phyloP scores from a whole-genome alignment of 2,797 vertebrate genomes.

The Aselliscus stoliczkanus region DNA sequence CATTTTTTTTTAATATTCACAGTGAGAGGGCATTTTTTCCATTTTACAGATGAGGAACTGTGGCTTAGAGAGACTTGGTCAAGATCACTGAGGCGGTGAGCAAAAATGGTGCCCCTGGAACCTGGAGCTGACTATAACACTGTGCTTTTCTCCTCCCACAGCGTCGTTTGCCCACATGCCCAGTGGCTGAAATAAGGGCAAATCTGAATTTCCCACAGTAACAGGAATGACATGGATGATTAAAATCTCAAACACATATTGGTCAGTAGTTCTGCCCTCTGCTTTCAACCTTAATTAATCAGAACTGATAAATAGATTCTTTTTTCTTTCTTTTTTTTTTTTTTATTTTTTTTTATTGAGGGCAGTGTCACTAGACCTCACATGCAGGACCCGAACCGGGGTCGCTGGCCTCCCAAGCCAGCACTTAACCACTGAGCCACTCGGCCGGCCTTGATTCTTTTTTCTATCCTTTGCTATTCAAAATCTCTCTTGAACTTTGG shows the following conservation, averaged over 20 bases:
- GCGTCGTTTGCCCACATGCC: background rate
- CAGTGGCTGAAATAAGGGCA: background rate
- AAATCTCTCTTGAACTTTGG: background rate
- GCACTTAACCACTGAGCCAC: too few species aligned
- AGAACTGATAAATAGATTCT: background rate
- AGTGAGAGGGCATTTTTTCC: background rate
- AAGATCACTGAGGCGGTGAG: background rate
- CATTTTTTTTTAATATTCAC: background rate
- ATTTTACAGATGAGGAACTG: background rate
- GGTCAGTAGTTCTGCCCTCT: background rate
- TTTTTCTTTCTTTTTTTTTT: too few species aligned
- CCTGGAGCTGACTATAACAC: rapidly evolving
- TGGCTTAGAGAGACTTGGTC: background rate
- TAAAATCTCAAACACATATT: background rate
- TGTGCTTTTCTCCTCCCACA: background rate
- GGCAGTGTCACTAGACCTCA: too few species aligned
- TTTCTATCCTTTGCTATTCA: background rate
- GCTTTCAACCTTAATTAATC: background rate
- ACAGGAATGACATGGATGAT: background rate
- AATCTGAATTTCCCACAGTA: background rate
- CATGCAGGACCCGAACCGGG: too few species aligned
- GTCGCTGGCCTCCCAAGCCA: too few species aligned
- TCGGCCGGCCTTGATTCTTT: too few species aligned
- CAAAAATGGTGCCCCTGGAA: background rate
- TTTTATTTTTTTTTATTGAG: too few species aligned